Base-by-base conservation (phyloP, 2,113 vertebrate species). In the Marcusenius ussheri region DNA sequence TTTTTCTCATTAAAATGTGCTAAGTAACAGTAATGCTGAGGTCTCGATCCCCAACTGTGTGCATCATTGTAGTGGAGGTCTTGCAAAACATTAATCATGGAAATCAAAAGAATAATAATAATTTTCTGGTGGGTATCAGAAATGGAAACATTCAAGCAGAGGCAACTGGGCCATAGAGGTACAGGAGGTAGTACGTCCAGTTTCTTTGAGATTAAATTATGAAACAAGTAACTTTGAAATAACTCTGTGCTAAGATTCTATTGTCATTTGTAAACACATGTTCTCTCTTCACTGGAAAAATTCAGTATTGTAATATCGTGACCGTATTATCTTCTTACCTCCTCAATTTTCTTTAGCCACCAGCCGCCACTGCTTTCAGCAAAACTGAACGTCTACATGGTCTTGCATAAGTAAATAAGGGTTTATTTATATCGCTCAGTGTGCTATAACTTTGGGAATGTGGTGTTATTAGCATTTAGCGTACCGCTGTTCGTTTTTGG, bases 1-100 rank as follows among this genome's bases (percentile, higher is more conserved):
- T 96, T 95, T 95, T 95, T 53, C 49, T 77, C 74, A 91, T 88
- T 58, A 56, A 56, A 70, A 89, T 88, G 86, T 91, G 88, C 66
- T 62, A 87, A 70, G 85, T 84, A 24, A 74, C 21, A 51, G 90
- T 91, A 91, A 90, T 91, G 89, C 89, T 88, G 88, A 58, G 85
- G 89, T 89, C 70, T 45, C 21, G 2, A 83, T 39, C 35, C 88
- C 80, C 80, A 86, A 80, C 84, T 87, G 88, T 91, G 66, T 51
- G 46, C 5, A 88, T 90, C 49, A 83, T 70, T 35, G 27, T 35
- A 27, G 87, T 89, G 62, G n/a, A 24, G 31, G 46, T 62, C 89
- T 17, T 85, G 2, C 45, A 45, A 80, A 87, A 39, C 7, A 47
- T 51, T 89, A 45, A 35, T 11, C 74, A 2, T 27, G 24, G 66